Base-by-base conservation (phyloP, 1,140 invertebrate genomes). In the Oreohelix idahoensis region DNA sequence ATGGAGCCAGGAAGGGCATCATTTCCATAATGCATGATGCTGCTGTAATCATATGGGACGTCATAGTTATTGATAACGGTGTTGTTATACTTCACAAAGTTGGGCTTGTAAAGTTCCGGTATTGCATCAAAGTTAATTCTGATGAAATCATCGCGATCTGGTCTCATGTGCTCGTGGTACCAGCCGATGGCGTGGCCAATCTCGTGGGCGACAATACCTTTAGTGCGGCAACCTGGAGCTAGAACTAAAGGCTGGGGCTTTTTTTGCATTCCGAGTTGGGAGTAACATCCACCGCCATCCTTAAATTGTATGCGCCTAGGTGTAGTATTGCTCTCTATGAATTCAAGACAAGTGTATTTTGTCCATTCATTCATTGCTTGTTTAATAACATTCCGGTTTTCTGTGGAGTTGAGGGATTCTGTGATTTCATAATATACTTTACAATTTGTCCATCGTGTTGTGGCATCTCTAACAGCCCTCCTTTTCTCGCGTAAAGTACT, bases 91-190 rank as follows among this genome's bases (percentile, higher is more conserved):
- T 93, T 94, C n/a, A 91, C 81, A 86, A 94, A 94, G 83, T 94
- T 94, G 32, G 90, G 87, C 23, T 91, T 88, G 87, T 91, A 89
- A 35, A 86, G 87, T 2, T 81, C 70, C 29, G 94, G 89, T 29
- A 96, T 96, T 86, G 96, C 96, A 2, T 94, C 89, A 93, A 94
- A 95, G 66, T 94, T 89, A 53, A 96, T 94, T 2, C 86, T 91
- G 20, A 96, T 93, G 87, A 93, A 96, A 0, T 94, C 89, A 86
- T 96, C 95, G 51, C 95, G 92, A 90, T 96, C 94, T 13, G 93
- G 91, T n/a, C 95, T 92, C 85, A 94, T 95, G 87, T 96, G 95
- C 86, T 96, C 95, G 87, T 96, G 94, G 74, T 91, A 88, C 84
- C 93, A 92, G 20, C 93, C 93, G 23, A 94, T 87, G 0, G 93